phyloP scores from a whole-genome alignment of 2,888 invertebrate species.

The Xestia rhomboidea region DNA sequence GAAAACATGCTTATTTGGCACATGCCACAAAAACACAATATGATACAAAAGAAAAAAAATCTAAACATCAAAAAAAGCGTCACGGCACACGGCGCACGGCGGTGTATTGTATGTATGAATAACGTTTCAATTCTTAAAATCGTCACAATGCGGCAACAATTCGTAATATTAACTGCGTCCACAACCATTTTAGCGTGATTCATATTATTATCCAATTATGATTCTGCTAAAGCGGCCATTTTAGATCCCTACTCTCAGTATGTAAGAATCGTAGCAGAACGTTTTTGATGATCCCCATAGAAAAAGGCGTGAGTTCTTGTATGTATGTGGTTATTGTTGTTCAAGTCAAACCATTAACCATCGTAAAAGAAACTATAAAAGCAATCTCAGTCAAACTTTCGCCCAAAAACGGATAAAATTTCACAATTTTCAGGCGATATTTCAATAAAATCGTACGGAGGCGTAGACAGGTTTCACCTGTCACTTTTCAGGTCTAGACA shows the following conservation, averaged over 20 bases:
- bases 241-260: too few relatives aligned
- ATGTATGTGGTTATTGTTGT: not conserved
- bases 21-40: not conserved
- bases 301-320: not conserved
- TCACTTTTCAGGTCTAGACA: conserved; percentile 23
- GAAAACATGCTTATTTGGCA: too few relatives aligned
- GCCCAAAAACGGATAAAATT: not conserved
- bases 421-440: conserved; percentile 16
- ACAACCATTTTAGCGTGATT: too few relatives aligned
- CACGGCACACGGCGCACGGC: too few relatives aligned
- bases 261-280: not conserved
- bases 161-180: too few relatives aligned
- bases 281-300: not conserved
- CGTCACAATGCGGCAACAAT: too few relatives aligned
- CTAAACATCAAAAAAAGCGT: too few relatives aligned
- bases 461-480: conserved; percentile 16
- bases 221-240: not conserved
- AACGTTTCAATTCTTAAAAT: too few relatives aligned
- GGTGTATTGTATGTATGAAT: too few relatives aligned
- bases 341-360: not conserved
- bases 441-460: conserved; percentile 16
- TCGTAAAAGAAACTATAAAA: conserved; percentile 19
- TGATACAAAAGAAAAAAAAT: too few relatives aligned
- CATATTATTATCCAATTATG: too few relatives aligned
- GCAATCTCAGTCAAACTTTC: not conserved